Evolutionary conservation across 2,113 vertebrate genomes (phyloP).

Genomic region (Numida meleagris): DNA sequence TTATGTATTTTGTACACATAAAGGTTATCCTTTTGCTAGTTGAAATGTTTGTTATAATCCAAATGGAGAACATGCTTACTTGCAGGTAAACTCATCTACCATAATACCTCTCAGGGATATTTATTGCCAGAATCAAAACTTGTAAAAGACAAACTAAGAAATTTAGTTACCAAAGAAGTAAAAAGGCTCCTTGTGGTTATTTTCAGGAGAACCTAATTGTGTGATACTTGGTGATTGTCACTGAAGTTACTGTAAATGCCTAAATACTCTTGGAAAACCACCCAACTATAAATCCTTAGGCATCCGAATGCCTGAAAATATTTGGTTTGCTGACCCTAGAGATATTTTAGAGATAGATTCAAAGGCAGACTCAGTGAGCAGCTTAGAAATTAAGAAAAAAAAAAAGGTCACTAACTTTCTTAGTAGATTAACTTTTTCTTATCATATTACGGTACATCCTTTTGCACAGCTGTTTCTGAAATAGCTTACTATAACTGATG

Average conservation of each 20-base stretch:
- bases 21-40: background rate
- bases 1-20: background rate
- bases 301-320: background rate
- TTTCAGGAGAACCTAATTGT: background rate
- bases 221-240: background rate
- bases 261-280: slow-evolving; percentile 5
- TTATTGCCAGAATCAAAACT: background rate
- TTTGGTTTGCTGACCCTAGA: background rate
- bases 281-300: background rate
- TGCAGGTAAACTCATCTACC: background rate
- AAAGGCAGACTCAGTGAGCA: background rate
- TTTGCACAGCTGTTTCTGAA: background rate
- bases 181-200: background rate
- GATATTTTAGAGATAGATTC: background rate
- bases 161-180: background rate
- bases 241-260: background rate
- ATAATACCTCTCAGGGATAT: background rate
- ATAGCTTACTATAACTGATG: background rate
- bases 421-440: slow-evolving; percentile 38
- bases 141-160: background rate
- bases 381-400: background rate
- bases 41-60: background rate
- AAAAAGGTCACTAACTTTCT: background rate
- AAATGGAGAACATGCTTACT: background rate
- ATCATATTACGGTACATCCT: background rate